phyloP scores from a whole-genome alignment of 64 coral and sea anemone species.

The Pocillopora verrucosa region DNA sequence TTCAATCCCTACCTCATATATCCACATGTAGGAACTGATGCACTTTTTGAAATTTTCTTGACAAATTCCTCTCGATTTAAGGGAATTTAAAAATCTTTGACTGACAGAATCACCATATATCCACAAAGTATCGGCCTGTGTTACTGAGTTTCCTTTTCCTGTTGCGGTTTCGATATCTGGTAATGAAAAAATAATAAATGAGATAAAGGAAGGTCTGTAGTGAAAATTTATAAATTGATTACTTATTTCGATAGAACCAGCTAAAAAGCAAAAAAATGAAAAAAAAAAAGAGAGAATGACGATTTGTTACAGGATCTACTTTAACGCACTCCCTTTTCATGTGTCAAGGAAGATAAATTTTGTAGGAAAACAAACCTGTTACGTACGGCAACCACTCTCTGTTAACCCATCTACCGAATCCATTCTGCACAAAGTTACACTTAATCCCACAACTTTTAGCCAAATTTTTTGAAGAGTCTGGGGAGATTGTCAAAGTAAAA shows the following conservation, averaged over 20 bases:
- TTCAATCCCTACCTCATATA: conserved; percentile 66
- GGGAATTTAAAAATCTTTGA: conserved; percentile 50
- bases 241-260: too few relatives aligned
- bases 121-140: conserved; percentile 67
- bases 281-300: background rate
- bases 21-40: conserved; percentile 70
- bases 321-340: background rate
- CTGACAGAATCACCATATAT: conserved; percentile 80
- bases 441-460: background rate
- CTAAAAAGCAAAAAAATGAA: too few relatives aligned
- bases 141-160: background rate
- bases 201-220: too few relatives aligned
- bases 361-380: background rate
- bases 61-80: conserved; percentile 45
- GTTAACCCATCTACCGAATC: conserved; percentile 61
- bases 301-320: background rate
- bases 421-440: conserved; percentile 47
- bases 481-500: background rate
- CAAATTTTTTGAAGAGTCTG: background rate
- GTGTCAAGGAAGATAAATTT: background rate
- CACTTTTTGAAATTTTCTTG: conserved; percentile 57
- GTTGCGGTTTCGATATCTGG: background rate
- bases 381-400: conserved; percentile 42
- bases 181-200: background rate
- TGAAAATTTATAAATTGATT: too few relatives aligned